phyloP scores from a whole-genome alignment of 2,797 vertebrate genomes.

The Megaceryle alcyon region DNA sequence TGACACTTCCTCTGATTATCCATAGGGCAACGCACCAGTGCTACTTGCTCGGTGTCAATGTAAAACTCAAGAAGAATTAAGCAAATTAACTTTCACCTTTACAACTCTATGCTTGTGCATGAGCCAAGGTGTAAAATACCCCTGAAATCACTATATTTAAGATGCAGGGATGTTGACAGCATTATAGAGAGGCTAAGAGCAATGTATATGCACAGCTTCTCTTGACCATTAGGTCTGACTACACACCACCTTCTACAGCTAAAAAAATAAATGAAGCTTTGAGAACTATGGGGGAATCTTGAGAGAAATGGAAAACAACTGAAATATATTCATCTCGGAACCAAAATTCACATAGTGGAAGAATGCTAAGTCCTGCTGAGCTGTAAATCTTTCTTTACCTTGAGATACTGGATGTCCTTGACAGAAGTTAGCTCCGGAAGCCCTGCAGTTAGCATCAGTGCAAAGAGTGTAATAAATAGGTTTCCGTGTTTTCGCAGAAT shows the following conservation, averaged over 20 bases:
- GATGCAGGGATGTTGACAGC: background rate
- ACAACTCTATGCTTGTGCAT: background rate
- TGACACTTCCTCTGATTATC: background rate
- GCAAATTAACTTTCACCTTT: background rate
- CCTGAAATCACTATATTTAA: background rate
- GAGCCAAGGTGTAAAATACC: background rate
- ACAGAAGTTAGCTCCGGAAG: slow-evolving; percentile 95
- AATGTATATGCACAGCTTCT: background rate
- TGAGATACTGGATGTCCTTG: slow-evolving; percentile 99
- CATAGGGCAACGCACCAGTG: background rate
- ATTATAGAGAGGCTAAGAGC: background rate
- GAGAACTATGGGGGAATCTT: background rate
- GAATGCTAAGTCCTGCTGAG: background rate
- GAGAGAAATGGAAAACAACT: background rate
- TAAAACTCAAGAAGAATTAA: background rate
- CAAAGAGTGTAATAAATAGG: slow-evolving; percentile 98
- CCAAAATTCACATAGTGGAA: background rate
- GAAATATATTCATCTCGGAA: background rate
- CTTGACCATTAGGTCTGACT: background rate
- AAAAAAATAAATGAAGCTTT: background rate
- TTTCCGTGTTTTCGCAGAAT: slow-evolving; percentile 94
- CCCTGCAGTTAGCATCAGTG: slow-evolving; percentile 97
- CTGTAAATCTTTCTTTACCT: slow-evolving; percentile 80
- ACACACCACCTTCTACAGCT: background rate
- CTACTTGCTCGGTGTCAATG: background rate